phyloP scores from a whole-genome alignment of 92 coral and sea anemone genomes.

The Muricea muricata region DNA sequence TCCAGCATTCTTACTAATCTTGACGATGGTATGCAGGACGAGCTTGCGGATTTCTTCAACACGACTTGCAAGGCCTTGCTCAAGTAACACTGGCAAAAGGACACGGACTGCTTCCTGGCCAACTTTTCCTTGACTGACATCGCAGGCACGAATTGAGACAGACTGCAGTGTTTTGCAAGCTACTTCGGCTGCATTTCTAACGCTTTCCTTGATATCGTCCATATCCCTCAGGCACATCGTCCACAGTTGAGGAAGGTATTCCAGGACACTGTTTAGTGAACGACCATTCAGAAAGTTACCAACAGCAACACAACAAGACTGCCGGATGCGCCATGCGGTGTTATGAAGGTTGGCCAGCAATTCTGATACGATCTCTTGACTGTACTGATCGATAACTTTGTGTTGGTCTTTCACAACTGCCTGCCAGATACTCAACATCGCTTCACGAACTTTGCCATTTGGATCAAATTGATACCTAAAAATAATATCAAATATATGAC shows the following conservation, averaged over 20 bases:
- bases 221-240: constrained; percentile 88
- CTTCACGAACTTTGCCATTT: constrained; percentile 86
- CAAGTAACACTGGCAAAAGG: constrained; percentile 84
- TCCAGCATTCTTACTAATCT: constrained; percentile 98
- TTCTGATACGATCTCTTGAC: constrained; percentile 85
- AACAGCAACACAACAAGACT: constrained; percentile 96
- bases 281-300: constrained; percentile 97
- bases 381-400: constrained; percentile 76
- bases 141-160: constrained; percentile 92
- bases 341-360: constrained; percentile 83
- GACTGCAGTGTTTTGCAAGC: constrained; percentile 91
- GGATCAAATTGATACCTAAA: constrained; percentile 96
- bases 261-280: constrained; percentile 82
- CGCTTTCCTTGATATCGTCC: constrained; percentile 87
- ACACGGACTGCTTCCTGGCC: constrained; percentile 86
- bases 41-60: constrained; percentile 88
- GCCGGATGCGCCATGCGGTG: constrained; percentile 88
- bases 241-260: constrained; percentile 88
- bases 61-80: constrained; percentile 80
- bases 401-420: constrained; percentile 72
- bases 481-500: not conserved
- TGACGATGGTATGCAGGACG: constrained; percentile 88
- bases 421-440: constrained; percentile 98
- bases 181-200: constrained; percentile 83
- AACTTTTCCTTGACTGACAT: constrained; percentile 85